Evolutionary conservation across 2,113 vertebrate genomes (phyloP), one percentile per base, ranked within the genome.

Genomic region (Apteryx owenii): DNA sequence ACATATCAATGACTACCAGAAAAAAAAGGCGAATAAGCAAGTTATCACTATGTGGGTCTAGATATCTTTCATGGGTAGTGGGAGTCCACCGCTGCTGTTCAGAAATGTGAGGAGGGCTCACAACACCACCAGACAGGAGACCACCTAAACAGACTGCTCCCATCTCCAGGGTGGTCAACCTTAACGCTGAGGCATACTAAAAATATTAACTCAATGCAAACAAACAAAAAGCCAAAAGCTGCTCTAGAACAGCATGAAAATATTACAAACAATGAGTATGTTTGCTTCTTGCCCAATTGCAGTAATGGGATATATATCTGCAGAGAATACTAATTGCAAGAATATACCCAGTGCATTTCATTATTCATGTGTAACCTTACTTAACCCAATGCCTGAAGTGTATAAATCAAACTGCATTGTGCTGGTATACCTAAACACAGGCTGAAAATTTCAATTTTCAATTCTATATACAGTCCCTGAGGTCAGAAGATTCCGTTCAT

Each of bases 401-500:
- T 53, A 53, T 62, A 93, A 91, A 92, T 95, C 85, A 91, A 62
- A 92, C 25, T 31, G 78, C 69, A 58, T 78, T 75, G 85, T 88
- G 71, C 42, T 65, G 85, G 60, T 29, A 38, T 38, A 78, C 85
- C 82, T 88, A 93, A 88, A 96, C 69, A 72, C 80, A 92, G 80
- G 46, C 33, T 72, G 76, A 54, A 95, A 89, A 95, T 91, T 88
- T 88, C 87, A 84, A 78, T 93, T 96, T 94, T 61, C 71, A 82
- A 9, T 86, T 64, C 96, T 77, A 93, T 79, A 53, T 5, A 90
- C 69, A 76, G 44, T 68, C 72, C 53, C 69, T 76, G 16, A 6
- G 51, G 33, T 78, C 76, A 36, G 77, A 66, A 56, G 56, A 93
- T 54, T 56, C 69, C 73, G 76, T 87, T 89, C 85, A 90, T 90